phyloP scores from a whole-genome alignment of 2,797 vertebrate genomes.

The Rhynchotus rufescens region DNA sequence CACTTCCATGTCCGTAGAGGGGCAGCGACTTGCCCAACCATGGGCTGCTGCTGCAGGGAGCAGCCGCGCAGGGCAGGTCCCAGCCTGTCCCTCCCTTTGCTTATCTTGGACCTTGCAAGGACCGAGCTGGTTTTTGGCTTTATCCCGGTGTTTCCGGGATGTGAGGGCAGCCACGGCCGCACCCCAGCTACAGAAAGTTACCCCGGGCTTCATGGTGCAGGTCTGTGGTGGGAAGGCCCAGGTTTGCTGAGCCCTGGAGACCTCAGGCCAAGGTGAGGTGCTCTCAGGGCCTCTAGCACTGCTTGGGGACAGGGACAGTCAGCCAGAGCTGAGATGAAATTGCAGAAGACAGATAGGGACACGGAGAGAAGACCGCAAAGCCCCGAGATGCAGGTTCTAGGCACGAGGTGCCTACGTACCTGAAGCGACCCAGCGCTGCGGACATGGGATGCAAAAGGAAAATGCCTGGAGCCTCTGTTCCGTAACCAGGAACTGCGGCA shows the following conservation, averaged over 20 bases:
- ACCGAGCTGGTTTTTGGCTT: background rate
- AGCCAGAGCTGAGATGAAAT: background rate
- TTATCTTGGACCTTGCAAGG: background rate
- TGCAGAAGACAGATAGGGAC: background rate
- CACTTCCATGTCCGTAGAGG: too few relatives aligned
- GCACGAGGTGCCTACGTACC: background rate
- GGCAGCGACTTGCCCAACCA: background rate
- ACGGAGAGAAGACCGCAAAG: background rate
- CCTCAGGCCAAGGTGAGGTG: background rate
- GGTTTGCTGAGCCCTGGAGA: background rate
- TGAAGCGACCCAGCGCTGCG: background rate
- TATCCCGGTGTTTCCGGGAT: background rate
- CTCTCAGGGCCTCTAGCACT: fast-evolving
- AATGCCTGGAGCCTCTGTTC: background rate
- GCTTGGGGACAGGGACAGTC: fast-evolving
- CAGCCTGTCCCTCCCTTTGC: background rate
- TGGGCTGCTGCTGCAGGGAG: background rate
- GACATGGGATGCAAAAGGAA: background rate
- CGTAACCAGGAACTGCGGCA: background rate
- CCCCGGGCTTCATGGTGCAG: fast-evolving
- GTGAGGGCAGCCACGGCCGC: background rate
- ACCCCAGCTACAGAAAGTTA: background rate
- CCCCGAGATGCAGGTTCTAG: background rate
- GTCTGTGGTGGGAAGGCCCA: background rate
- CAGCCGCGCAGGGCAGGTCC: background rate